Percentiles rank a stretch among this genome's conserved stretches.
These are phyloP conservation scores for Eubasilissa splendida DNA, from an alignment of 2,888 invertebrate genomes.

Conservation along the genomic window DNA sequence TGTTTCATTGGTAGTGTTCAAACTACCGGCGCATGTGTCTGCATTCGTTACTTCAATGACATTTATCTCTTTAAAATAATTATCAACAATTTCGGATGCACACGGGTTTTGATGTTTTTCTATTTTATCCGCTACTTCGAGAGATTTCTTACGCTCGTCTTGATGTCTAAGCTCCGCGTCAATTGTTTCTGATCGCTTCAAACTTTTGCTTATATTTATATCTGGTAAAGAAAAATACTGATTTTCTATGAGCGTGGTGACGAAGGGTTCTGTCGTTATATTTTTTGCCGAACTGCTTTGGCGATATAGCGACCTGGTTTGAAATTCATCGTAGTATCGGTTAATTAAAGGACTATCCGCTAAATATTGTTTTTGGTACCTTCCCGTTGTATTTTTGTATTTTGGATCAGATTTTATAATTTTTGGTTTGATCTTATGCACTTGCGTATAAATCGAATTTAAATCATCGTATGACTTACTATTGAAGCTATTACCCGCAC, in stretches of 20 bases:
- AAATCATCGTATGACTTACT: conserved; percentile 64
- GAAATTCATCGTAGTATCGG: conserved; percentile 63
- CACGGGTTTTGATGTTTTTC: conserved; percentile 62
- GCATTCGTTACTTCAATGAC: conserved; percentile 50
- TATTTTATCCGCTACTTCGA: conserved; percentile 61
- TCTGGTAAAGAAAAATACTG: conserved; percentile 82
- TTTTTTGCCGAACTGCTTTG: conserved; percentile 68
- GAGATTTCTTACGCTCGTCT: conserved; percentile 48
- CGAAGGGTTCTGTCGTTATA: conserved; percentile 71
- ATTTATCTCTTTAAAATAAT: conserved; percentile 46
- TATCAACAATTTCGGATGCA: conserved; percentile 65
- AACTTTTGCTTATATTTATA: conserved; percentile 79
- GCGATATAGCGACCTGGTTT: conserved; percentile 63
- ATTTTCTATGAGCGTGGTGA: conserved; percentile 75
- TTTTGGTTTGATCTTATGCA: conserved; percentile 72
- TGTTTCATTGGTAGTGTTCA: conserved; percentile 38
- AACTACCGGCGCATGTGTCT: conserved; percentile 38
- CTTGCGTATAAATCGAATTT: conserved; percentile 67
- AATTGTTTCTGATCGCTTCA: conserved; percentile 80
- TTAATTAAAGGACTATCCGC: conserved; percentile 38
- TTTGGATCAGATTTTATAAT: conserved; percentile 68
- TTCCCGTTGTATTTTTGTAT: conserved; percentile 60
- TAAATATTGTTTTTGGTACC: conserved; percentile 63
- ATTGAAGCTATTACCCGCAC: conserved; percentile 57
- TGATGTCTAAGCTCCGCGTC: conserved; percentile 76